Evolutionary conservation across 2,888 invertebrate species (phyloP).

Genomic region (Andrena fulva): DNA sequence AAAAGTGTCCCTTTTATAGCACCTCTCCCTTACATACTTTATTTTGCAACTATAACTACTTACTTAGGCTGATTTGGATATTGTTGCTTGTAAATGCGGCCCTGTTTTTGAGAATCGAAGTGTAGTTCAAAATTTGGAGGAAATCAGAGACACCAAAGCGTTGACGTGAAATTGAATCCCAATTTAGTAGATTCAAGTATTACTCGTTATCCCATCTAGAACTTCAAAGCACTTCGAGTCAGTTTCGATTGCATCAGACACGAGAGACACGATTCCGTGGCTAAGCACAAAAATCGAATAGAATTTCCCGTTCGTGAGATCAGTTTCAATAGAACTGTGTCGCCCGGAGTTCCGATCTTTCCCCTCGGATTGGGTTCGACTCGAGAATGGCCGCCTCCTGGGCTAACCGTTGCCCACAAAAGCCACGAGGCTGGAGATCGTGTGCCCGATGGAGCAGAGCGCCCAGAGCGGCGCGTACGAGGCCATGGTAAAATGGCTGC

Average conservation of each 20-base stretch:
- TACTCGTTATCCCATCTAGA: no score
- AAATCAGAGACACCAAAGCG: no score
- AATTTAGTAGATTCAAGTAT: no score
- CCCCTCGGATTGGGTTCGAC: constrained; percentile 56
- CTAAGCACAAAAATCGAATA: not conserved
- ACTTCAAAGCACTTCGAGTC: no score
- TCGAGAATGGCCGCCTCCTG: constrained; percentile 58
- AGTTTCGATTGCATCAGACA: not conserved
- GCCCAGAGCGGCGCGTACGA: constrained; percentile 44
- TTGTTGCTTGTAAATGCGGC: no score
- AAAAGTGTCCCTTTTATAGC: no score
- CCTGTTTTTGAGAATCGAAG: no score
- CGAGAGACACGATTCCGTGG: not conserved
- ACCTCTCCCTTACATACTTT: no score
- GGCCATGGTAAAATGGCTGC: constrained; percentile 66
- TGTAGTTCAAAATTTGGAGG: no score
- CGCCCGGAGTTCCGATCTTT: constrained; percentile 30
- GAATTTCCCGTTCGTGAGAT: not conserved
- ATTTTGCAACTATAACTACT: no score
- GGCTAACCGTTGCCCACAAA: constrained; percentile 55
- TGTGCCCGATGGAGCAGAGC: constrained; percentile 45
- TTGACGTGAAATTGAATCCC: no score
- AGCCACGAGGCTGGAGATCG: constrained; percentile 47
- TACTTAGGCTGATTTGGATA: no score
- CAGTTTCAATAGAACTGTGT: constrained; percentile 16